These are phyloP conservation scores for Nymphalis polychloros DNA, from an alignment of 2,888 invertebrate genomes.

Conservation along the genomic window DNA sequence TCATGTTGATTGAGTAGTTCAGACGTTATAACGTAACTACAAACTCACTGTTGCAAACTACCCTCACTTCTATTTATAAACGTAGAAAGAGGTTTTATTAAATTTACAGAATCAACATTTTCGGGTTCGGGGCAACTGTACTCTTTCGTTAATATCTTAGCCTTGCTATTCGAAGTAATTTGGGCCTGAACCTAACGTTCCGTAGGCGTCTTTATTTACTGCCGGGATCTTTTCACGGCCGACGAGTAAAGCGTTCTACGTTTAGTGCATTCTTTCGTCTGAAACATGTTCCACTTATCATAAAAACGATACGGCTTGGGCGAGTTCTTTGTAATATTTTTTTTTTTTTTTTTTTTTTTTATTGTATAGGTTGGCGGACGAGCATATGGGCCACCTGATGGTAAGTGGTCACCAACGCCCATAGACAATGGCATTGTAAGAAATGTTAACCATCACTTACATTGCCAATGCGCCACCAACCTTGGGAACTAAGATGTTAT, in stretches of 20 bases:
- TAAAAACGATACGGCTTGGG: background rate
- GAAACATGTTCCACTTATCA: slow-evolving; percentile 9
- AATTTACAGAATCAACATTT: slow-evolving; percentile 8
- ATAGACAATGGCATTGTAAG: too few relatives aligned
- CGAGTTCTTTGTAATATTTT: background rate
- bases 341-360: too few relatives aligned
- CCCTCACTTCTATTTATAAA: too few relatives aligned
- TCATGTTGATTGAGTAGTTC: too few relatives aligned
- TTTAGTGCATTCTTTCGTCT: slow-evolving; percentile 24
- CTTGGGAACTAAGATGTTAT: too few relatives aligned
- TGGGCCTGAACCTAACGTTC: slow-evolving; percentile 11
- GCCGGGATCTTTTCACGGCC: slow-evolving; percentile 5
- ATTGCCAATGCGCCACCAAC: too few relatives aligned
- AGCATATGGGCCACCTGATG: too few relatives aligned
- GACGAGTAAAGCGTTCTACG: slow-evolving; percentile 9
- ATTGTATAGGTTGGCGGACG: too few relatives aligned
- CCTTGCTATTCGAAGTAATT: slow-evolving; percentile 14
- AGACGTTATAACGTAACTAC: too few relatives aligned
- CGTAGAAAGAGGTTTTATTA: background rate
- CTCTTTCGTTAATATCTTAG: slow-evolving; percentile 17
- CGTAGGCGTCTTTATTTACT: slow-evolving; percentile 7
- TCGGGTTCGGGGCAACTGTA: slow-evolving; percentile 21
- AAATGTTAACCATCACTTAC: too few relatives aligned
- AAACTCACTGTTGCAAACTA: too few relatives aligned
- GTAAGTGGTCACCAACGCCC: too few relatives aligned